Evolutionary conservation across 2,888 invertebrate species (phyloP), one percentile per base, ranked within the genome.

Genomic region (Nomada lathburiana): DNA sequence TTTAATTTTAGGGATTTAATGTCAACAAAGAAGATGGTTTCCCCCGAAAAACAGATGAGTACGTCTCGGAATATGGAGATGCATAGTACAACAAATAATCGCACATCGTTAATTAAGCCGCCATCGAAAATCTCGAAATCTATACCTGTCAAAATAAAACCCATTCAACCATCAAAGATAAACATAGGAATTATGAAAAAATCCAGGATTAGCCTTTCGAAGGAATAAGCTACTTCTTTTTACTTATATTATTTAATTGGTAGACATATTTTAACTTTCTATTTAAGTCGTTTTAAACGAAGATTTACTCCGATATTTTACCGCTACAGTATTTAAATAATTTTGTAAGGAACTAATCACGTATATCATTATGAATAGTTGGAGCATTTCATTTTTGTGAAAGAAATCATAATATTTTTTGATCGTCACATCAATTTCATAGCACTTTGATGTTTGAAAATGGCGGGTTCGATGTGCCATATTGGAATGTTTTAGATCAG

Each of bases 401-500:
- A 63, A 20, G 20, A 44, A 69, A 10, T 20, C 0, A 11, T n/a
- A 36, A 23, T 47, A 13, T 13, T 47, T 20, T 55, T 65, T 65
- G 11, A n/a, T 13, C 18, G 4, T 64, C 50, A 23, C 26, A 13
- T 18, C 16, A 53, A 16, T 2, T 63, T 70, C 11, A 0, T 42
- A n/a, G 29, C 11, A 9, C 50, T 44, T 16, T 44, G 4, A 13
- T 20, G 13, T 78, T 80, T 36, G 52, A 80, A 80, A 78, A 52
- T 80, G 67, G 79, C 71, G 80, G 79, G 60, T 29, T 57, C 16
- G 9, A n/a, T 5, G 11, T 52, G 79, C 72, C 72, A 78, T 78
- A 65, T 78, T 79, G 67, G 44, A 78, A 59, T 16, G 13, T 77
- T 70, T 68, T 77, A 79, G 64, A 77, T 69, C n/a, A 70, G 29